Percentiles rank a stretch among this genome's conserved stretches.
These are phyloP conservation scores for Campaea margaritaria DNA, from an alignment of 2,888 invertebrate species.

Conservation along the genomic window DNA sequence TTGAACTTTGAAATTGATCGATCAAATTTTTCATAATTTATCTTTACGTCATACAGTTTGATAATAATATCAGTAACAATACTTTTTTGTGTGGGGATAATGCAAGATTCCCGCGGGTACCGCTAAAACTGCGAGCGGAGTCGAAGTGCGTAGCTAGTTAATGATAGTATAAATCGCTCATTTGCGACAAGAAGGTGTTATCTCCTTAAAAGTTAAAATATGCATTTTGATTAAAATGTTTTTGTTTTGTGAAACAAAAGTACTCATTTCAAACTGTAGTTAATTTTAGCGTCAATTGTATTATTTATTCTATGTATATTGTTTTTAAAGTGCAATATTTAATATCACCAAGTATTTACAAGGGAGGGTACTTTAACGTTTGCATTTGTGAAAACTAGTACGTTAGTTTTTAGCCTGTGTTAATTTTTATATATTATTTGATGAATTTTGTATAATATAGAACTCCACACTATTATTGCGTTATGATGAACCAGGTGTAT, in stretches of 20 bases:
- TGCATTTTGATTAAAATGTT: too few species aligned
- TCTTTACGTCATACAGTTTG: not conserved
- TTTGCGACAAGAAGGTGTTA: too few species aligned
- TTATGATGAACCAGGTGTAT: slow-evolving; percentile 79
- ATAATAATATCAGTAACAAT: not conserved
- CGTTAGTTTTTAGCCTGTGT: slow-evolving; percentile 65
- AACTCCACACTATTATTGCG: slow-evolving; percentile 74
- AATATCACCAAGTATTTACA: slow-evolving; percentile 33
- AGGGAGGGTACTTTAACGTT: slow-evolving; percentile 42
- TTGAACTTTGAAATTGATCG: slow-evolving; percentile 32
- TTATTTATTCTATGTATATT: not conserved
- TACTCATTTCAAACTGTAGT: too few species aligned
- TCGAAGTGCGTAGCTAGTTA: too few species aligned
- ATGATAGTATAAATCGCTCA: too few species aligned
- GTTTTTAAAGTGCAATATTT: slow-evolving; percentile 7
- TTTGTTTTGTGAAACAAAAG: too few species aligned
- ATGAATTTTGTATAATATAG: slow-evolving; percentile 79
- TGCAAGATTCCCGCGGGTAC: too few species aligned
- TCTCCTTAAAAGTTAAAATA: too few species aligned
- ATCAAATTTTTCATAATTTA: slow-evolving; percentile 17
- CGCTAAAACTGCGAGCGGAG: too few species aligned
- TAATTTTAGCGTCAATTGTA: not conserved
- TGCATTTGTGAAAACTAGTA: slow-evolving; percentile 63
- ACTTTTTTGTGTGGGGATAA: not conserved
- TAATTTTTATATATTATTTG: slow-evolving; percentile 68